A percentile compares a stretch with the other conserved stretches of the same genome.
These are phyloP conservation scores for Horisme vitalbata DNA, from an alignment of 2,888 invertebrate species.

Conservation along the genomic window DNA sequence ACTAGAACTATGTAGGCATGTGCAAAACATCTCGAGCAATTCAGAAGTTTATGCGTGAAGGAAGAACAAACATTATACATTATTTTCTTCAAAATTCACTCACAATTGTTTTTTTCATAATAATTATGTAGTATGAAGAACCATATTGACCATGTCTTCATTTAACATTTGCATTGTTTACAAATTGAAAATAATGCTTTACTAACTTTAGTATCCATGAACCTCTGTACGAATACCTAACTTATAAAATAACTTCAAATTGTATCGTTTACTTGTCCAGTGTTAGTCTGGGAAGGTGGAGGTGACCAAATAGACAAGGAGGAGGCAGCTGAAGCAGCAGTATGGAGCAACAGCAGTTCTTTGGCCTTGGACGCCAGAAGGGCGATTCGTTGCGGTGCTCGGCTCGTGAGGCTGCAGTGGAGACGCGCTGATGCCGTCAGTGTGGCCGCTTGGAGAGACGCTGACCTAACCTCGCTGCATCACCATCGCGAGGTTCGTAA, in stretches of 20 bases:
- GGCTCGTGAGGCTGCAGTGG: slow-evolving; percentile 75
- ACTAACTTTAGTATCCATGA: background rate
- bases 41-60: too few relatives aligned
- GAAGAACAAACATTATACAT: too few relatives aligned
- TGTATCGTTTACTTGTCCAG: slow-evolving; percentile 46
- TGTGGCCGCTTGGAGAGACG: slow-evolving; percentile 67
- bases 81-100: too few relatives aligned
- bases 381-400: slow-evolving; percentile 71
- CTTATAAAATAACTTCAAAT: too few relatives aligned
- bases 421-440: slow-evolving; percentile 58
- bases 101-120: too few relatives aligned
- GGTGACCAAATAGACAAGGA: slow-evolving; percentile 56
- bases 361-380: slow-evolving; percentile 71
- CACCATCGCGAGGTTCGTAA: slow-evolving; percentile 67
- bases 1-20: too few relatives aligned
- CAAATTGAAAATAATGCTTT: too few relatives aligned
- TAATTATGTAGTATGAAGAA: too few relatives aligned
- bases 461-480: slow-evolving; percentile 69
- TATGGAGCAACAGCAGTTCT: slow-evolving; percentile 78
- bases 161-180: too few relatives aligned
- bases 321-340: slow-evolving; percentile 67
- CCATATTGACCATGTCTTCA: background rate
- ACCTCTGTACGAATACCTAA: background rate
- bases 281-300: slow-evolving; percentile 76
- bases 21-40: too few relatives aligned